These are phyloP conservation scores for Albula goreensis DNA, from an alignment of 2,113 vertebrate species.

Conservation along the genomic window DNA sequence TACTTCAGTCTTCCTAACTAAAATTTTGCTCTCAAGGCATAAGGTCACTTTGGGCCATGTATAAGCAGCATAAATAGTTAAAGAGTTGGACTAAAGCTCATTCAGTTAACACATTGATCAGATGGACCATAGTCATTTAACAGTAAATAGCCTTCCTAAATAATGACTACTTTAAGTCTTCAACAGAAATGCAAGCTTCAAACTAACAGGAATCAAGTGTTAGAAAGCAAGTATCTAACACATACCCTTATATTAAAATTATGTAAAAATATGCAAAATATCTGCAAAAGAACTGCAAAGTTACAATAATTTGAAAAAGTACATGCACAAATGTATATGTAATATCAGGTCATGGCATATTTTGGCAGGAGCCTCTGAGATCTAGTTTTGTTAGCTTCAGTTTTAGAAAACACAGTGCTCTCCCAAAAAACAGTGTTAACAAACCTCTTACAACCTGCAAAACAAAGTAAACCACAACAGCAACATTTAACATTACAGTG, in stretches of 20 bases:
- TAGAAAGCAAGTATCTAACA: too few species aligned
- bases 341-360: not conserved
- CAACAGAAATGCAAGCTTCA: not conserved
- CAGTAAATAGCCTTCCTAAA: too few species aligned
- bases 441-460: not conserved
- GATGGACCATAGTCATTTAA: too few species aligned
- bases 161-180: too few species aligned
- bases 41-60: too few species aligned
- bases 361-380: not conserved
- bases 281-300: not conserved
- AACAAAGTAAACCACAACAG: not conserved
- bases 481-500: not conserved
- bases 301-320: not conserved
- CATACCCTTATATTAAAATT: too few species aligned
- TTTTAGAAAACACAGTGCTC: not conserved
- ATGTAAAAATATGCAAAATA: too few species aligned
- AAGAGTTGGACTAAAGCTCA: too few species aligned
- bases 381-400: not conserved
- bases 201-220: not conserved
- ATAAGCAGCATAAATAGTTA: not conserved
- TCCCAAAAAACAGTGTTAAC: not conserved
- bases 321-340: not conserved
- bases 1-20: not conserved
- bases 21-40: not conserved
- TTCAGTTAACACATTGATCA: not conserved